phyloP scores from a whole-genome alignment of 1,140 invertebrate species.

The Trichonephila inaurata region DNA sequence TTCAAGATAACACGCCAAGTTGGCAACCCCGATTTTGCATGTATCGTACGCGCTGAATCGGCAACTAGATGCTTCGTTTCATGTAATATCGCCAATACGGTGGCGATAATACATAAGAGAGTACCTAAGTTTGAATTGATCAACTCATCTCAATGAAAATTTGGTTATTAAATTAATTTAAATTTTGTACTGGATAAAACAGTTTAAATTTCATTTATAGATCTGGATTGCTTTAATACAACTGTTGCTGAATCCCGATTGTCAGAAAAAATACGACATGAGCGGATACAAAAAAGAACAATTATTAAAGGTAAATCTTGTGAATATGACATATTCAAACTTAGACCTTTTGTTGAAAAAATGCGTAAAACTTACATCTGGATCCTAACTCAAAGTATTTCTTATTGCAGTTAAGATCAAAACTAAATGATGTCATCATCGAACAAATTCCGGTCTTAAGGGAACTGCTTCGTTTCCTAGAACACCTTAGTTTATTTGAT shows the following conservation, averaged over 20 bases:
- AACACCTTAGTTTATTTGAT: conserved; percentile 62
- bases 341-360: no score
- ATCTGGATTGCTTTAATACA: conserved; percentile 61
- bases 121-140: no score
- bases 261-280: conserved; percentile 63
- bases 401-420: conserved; percentile 36
- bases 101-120: no score
- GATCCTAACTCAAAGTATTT: neutral
- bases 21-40: no score
- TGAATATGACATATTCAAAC: neutral
- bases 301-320: conserved; percentile 28
- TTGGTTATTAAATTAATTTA: no score
- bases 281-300: conserved; percentile 59
- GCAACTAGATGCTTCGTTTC: no score
- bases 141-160: no score
- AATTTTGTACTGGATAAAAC: no score
- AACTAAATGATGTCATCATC: conserved; percentile 35
- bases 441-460: conserved; percentile 61
- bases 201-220: neutral
- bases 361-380: no score
- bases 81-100: no score
- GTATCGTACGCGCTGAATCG: no score
- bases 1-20: no score
- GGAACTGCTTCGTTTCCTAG: conserved; percentile 50
- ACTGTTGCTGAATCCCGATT: conserved; percentile 50